phyloP scores from a whole-genome alignment of 2,113 vertebrate species.

The Leptobrachium leishanense region DNA sequence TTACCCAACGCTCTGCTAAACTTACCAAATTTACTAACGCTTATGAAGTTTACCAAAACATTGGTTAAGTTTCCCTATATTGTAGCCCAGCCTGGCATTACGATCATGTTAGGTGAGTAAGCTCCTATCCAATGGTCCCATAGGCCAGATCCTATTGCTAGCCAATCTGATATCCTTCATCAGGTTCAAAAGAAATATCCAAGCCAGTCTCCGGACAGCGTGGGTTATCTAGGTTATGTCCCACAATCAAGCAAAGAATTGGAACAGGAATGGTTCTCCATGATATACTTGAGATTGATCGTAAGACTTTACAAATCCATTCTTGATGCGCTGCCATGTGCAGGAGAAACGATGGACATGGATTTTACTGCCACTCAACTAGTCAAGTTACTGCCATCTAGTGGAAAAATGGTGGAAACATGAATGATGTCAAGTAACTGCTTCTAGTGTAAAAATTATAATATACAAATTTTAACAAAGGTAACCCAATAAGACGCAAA shows the following conservation, averaged over 20 bases:
- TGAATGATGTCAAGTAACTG: not conserved
- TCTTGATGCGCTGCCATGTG: constrained; percentile 8
- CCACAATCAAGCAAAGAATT: not conserved
- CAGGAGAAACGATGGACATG: constrained; percentile 22
- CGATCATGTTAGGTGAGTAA: too few species aligned
- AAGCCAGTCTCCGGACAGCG: not conserved
- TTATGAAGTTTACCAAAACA: too few species aligned
- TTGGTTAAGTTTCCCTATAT: too few species aligned
- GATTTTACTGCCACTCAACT: constrained; percentile 52
- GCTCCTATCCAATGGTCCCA: too few species aligned
- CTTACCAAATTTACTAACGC: too few species aligned
- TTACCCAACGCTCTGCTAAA: too few species aligned
- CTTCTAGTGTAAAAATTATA: not conserved
- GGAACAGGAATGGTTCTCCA: not conserved
- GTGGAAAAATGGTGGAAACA: constrained; percentile 43
- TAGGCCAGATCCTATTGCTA: too few species aligned
- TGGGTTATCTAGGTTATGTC: not conserved
- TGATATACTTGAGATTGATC: constrained; percentile 5
- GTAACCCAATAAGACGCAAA: not conserved
- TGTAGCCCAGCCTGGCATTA: too few species aligned
- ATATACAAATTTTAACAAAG: not conserved
- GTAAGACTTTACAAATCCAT: constrained; percentile 22
- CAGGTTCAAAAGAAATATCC: not conserved
- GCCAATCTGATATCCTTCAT: too few species aligned
- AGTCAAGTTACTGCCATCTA: constrained; percentile 64